Conservation (phyloP, 2,113 vertebrate genomes). For the Heterotis niloticus region DNA sequence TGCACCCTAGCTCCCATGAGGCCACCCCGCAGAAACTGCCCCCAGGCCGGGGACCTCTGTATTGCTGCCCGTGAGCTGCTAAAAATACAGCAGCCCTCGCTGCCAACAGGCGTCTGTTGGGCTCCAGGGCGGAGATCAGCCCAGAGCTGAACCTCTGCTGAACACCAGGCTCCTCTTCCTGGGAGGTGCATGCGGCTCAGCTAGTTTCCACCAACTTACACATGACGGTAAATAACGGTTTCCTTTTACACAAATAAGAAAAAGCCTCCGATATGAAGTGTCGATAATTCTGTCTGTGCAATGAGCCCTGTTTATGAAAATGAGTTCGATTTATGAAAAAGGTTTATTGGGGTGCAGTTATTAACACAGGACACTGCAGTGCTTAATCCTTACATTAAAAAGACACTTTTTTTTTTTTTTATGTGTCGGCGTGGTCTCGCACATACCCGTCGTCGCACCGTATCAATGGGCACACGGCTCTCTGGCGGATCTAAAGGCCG, state of each 20-base stretch:
- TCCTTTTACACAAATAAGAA: no score
- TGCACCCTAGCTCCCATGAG: no score
- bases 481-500: background rate
- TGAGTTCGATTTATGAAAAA: no score
- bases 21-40: background rate
- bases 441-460: background rate
- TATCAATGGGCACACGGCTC: background rate
- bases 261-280: no score
- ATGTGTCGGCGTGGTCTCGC: background rate
- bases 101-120: background rate
- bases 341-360: no score
- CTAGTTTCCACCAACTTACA: no score
- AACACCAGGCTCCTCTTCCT: background rate
- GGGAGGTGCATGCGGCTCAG: no score
- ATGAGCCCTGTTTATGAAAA: no score
- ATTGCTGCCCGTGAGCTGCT: background rate
- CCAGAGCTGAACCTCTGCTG: background rate
- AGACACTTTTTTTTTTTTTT: no score
- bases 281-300: no score
- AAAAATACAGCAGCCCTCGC: background rate
- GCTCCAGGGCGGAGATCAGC: background rate
- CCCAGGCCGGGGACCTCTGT: background rate
- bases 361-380: background rate
- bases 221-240: no score
- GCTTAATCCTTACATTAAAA: background rate